Conservation (phyloP, 2,888 invertebrate species). For the Campopleginae sp. region DNA sequence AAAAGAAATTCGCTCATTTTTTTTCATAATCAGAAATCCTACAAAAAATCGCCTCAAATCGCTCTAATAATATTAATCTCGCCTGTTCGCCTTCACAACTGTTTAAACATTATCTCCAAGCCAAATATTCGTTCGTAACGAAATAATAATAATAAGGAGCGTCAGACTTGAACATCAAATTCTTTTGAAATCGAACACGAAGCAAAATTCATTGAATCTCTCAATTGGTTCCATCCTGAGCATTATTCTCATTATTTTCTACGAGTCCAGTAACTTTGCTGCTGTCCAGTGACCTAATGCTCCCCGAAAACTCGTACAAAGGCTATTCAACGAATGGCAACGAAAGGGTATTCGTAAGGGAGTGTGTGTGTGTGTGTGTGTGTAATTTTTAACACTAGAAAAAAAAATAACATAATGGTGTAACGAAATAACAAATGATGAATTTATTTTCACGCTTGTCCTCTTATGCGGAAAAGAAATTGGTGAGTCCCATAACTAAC, state of each 20-base stretch:
- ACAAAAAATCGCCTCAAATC: background rate
- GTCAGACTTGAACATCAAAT: background rate
- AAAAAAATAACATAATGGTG: background rate
- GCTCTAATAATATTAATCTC: background rate
- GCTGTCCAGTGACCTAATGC: slow-evolving; percentile 37
- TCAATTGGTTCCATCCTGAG: slow-evolving; percentile 70
- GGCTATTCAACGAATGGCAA: background rate
- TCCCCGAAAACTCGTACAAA: slow-evolving; percentile 20
- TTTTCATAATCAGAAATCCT: background rate
- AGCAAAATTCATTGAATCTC: slow-evolving; percentile 59
- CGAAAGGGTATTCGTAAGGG: slow-evolving; percentile 7
- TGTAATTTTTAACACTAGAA: background rate
- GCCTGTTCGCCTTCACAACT: background rate
- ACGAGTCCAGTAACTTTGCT: slow-evolving; percentile 22
- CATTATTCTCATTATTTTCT: slow-evolving; percentile 56
- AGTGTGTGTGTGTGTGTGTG: background rate
- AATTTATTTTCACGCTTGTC: slow-evolving; percentile 77
- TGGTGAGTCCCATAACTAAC: slow-evolving; percentile 79
- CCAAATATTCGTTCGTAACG: background rate
- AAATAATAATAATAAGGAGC: slow-evolving; percentile 15
- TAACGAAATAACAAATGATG: slow-evolving; percentile 74
- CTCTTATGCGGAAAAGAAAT: slow-evolving; percentile 76
- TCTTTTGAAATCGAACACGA: slow-evolving; percentile 3
- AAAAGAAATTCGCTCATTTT: background rate
- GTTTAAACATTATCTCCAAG: background rate